Evolutionary conservation across 2,797 vertebrate genomes (phyloP).

Genomic region (Arctocebus calabarensis): DNA sequence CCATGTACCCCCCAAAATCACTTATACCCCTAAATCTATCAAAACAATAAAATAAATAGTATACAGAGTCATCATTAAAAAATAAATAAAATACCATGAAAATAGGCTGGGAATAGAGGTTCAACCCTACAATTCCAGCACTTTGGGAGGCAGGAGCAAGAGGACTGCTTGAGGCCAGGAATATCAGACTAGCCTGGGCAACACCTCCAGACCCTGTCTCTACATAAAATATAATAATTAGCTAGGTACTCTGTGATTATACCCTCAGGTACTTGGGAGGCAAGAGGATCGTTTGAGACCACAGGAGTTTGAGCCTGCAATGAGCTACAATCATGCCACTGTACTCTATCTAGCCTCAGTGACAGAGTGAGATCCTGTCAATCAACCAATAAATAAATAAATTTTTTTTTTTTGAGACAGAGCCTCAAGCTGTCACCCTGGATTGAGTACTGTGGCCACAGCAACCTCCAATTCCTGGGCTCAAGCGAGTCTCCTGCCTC

Average conservation of each 20-base stretch:
- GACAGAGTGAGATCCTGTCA: neutral
- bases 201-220: neutral
- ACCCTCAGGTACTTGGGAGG: neutral
- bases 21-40: neutral
- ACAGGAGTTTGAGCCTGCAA: neutral
- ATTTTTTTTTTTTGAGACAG: too few relatives aligned
- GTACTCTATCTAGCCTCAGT: neutral
- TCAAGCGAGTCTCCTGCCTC: too few relatives aligned
- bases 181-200: neutral
- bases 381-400: neutral
- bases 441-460: too few relatives aligned
- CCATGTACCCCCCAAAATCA: neutral
- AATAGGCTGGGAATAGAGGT: neutral
- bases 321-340: neutral
- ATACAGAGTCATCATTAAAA: neutral
- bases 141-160: neutral
- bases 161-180: neutral
- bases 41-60: neutral
- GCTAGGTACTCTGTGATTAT: neutral
- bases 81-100: neutral
- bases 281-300: neutral
- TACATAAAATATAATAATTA: neutral
- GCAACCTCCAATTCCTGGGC: too few relatives aligned
- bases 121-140: neutral
- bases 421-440: too few relatives aligned